Conservation (phyloP, 2,113 vertebrate species). For the Numenius arquata region DNA sequence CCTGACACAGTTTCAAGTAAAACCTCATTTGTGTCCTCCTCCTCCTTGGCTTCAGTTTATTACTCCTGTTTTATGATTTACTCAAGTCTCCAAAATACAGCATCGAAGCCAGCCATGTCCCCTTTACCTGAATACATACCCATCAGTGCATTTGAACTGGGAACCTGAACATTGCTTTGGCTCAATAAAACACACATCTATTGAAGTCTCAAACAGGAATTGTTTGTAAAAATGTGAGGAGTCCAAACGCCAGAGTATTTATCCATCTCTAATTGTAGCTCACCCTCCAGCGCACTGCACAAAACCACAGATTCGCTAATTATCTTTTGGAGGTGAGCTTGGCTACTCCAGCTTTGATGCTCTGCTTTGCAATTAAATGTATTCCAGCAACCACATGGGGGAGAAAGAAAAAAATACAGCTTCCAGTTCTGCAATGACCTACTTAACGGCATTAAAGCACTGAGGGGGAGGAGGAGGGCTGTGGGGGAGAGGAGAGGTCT, state of each 20-base stretch:
- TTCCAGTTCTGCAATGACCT: slow-evolving; percentile 69
- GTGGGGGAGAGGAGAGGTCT: neutral
- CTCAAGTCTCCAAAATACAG: neutral
- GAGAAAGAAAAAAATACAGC: slow-evolving; percentile 44
- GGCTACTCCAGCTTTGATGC: slow-evolving; percentile 43
- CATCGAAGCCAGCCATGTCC: rapidly evolving
- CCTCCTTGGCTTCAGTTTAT: neutral
- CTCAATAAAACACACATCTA: neutral
- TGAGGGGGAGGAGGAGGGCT: neutral
- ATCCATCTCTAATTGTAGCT: neutral
- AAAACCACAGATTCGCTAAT: slow-evolving; percentile 6
- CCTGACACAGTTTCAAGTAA: neutral
- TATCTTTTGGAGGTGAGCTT: slow-evolving; percentile 45
- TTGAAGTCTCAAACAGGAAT: neutral
- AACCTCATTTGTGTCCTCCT: neutral
- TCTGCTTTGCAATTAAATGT: slow-evolving; percentile 52
- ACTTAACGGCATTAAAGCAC: slow-evolving; percentile 48
- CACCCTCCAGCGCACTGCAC: neutral
- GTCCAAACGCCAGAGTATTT: neutral
- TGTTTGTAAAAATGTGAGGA: neutral
- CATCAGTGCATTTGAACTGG: neutral
- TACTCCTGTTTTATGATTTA: neutral
- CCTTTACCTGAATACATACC: too few species aligned
- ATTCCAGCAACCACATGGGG: slow-evolving; percentile 46
- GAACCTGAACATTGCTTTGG: neutral